These are phyloP conservation scores for Matsumurasca onukii DNA, from an alignment of 1,140 invertebrate genomes.

Conservation along the genomic window DNA sequence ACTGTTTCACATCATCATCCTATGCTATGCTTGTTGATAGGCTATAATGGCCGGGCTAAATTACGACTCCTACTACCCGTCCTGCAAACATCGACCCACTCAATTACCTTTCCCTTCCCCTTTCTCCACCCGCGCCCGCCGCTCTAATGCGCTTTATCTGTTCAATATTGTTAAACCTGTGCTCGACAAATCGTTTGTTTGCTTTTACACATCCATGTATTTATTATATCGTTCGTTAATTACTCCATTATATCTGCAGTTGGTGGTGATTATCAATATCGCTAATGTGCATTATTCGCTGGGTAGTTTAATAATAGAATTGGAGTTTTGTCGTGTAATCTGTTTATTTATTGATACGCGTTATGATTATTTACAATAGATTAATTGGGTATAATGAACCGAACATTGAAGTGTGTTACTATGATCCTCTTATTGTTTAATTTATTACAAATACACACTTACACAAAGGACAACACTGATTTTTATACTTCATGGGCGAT, in stretches of 20 bases:
- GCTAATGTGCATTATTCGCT: too few species aligned
- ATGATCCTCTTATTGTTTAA: too few species aligned
- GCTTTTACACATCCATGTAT: background rate
- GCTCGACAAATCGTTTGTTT: constrained; percentile 21
- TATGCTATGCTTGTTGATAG: constrained; percentile 34
- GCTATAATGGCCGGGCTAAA: constrained; percentile 34
- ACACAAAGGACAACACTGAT: too few species aligned
- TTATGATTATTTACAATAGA: too few species aligned
- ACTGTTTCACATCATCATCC: constrained; percentile 29
- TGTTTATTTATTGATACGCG: too few species aligned
- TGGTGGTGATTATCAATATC: too few species aligned
- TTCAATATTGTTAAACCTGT: background rate
- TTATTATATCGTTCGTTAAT: background rate
- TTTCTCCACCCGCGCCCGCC: constrained; percentile 5
- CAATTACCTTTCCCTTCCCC: background rate
- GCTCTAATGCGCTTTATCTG: background rate
- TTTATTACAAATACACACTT: too few species aligned
- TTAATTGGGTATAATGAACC: too few species aligned
- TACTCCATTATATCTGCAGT: background rate
- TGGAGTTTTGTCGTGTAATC: too few species aligned
- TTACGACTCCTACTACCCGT: constrained; percentile 25
- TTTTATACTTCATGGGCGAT: too few species aligned
- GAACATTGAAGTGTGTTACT: too few species aligned
- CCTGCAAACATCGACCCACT: constrained; percentile 21
- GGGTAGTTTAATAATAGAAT: too few species aligned